Percentiles rank a stretch among this genome's conserved stretches.
phyloP scores from a whole-genome alignment of 2,113 vertebrate genomes.

The Pituophis catenifer region DNA sequence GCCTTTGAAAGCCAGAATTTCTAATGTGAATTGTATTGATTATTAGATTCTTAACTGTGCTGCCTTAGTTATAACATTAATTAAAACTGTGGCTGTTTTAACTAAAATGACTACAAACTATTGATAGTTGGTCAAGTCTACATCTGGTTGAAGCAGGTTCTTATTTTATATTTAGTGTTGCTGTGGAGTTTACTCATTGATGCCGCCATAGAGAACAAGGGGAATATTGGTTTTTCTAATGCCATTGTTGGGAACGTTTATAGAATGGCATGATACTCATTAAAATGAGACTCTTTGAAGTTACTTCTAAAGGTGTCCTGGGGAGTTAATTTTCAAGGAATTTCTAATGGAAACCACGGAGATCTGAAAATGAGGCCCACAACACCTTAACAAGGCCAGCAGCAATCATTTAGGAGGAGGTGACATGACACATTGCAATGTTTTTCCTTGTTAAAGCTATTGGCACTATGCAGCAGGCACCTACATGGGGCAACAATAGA shows the following conservation, averaged over 20 bases:
- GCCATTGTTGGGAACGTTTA: slow-evolving; percentile 23
- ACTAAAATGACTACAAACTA: slow-evolving; percentile 35
- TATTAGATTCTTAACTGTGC: slow-evolving; percentile 35
- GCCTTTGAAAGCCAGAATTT: neutral
- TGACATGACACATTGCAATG: slow-evolving; percentile 10
- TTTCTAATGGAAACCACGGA: slow-evolving; percentile 57
- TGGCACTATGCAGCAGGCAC: neutral
- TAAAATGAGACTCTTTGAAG: slow-evolving; percentile 46
- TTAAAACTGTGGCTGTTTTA: slow-evolving; percentile 2
- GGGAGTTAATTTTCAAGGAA: slow-evolving; percentile 65
- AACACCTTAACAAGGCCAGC: slow-evolving; percentile 24
- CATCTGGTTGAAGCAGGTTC: slow-evolving; percentile 30
- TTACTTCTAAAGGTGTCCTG: slow-evolving; percentile 54
- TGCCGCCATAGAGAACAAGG: slow-evolving; percentile 19
- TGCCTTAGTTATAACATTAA: slow-evolving; percentile 33
- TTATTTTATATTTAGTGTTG: slow-evolving; percentile 5
- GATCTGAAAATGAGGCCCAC: slow-evolving; percentile 56
- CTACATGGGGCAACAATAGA: slow-evolving; percentile 17
- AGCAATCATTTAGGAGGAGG: slow-evolving; percentile 60
- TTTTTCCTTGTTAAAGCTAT: slow-evolving; percentile 32
- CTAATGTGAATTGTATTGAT: neutral
- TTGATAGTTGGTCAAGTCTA: slow-evolving; percentile 31
- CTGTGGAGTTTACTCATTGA: slow-evolving; percentile 39
- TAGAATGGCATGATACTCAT: slow-evolving; percentile 57
- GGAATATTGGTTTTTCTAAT: slow-evolving; percentile 41